Base-by-base conservation (phyloP, 2,888 invertebrate species). In the Microplitis deprimator region DNA sequence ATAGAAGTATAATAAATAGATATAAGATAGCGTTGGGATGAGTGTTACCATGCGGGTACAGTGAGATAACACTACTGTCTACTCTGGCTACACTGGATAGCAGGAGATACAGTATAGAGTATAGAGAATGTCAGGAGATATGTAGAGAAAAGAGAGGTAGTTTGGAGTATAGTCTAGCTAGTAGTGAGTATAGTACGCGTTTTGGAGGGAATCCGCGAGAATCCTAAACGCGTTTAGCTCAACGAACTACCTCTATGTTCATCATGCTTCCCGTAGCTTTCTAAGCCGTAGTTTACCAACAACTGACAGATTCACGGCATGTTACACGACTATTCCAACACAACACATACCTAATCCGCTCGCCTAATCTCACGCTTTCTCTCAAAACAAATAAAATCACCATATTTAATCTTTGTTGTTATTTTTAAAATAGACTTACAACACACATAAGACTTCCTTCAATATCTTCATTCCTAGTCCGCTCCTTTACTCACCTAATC, bases 281-380 rank as follows among this genome's bases (percentile, higher is more conserved):
- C 90, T 91, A 92, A 93, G 92, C 92, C 92, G 91, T 91, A 91
- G 91, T 92, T 93, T 93, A 93, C 93, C 93, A 93, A 93, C 93
- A 93, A 92, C 91, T 90, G 86, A 79, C 85, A 78, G 83, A 81
- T 81, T 77, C 78, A 65, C 75, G 77, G 77, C 20, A 71, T 69
- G 77, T 68, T 68, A 75, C 72, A 62, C 50, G 50, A 38, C 20
- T 50, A 59, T 38, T 67, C 50, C 71, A 62, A 50, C 61, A 60
- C 76, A 71, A 79, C 77, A 83, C 82, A 82, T 81, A 82, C 81
- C 82, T 81, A 76, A 80, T 81, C 77, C 82, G 81, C 82, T 65
- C 68, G 79, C 67, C 68, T 75, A 75, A 75, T 75, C 68, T 75
- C 74, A 68, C 40, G 17, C 41, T 20, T 13, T 5, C 6, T 60